phyloP scores from a whole-genome alignment of 2,113 vertebrate genomes.

The Ivindomyrus marchei region DNA sequence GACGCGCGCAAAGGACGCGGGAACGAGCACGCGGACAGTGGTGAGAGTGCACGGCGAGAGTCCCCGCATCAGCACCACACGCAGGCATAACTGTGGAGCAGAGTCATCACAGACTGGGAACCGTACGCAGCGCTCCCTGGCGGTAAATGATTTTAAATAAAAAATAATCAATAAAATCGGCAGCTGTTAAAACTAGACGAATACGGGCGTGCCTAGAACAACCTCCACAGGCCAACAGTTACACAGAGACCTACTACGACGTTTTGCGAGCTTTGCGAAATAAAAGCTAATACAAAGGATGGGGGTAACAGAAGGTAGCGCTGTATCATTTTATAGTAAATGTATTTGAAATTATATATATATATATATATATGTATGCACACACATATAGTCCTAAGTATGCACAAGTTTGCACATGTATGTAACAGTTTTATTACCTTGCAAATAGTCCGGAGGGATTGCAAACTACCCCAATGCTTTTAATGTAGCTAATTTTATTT shows the following conservation, averaged over 20 bases:
- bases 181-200: not conserved
- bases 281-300: not conserved
- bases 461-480: no score
- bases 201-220: not conserved
- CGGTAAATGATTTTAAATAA: slow-evolving; percentile 25
- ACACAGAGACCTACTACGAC: not conserved
- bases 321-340: no score
- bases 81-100: slow-evolving; percentile 38
- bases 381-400: no score
- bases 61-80: slow-evolving; percentile 55
- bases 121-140: slow-evolving; percentile 46
- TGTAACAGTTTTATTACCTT: no score
- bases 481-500: no score
- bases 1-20: not conserved
- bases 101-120: slow-evolving; percentile 18
- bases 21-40: not conserved
- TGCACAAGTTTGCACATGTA: no score
- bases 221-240: not conserved
- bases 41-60: slow-evolving; percentile 22
- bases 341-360: no score
- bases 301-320: not conserved
- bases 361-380: no score
- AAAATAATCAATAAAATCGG: not conserved
- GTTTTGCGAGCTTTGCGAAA: not conserved
- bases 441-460: no score